These are phyloP conservation scores for Macrobrachium rosenbergii DNA, from an alignment of 1,140 invertebrate genomes.

Conservation along the genomic window DNA sequence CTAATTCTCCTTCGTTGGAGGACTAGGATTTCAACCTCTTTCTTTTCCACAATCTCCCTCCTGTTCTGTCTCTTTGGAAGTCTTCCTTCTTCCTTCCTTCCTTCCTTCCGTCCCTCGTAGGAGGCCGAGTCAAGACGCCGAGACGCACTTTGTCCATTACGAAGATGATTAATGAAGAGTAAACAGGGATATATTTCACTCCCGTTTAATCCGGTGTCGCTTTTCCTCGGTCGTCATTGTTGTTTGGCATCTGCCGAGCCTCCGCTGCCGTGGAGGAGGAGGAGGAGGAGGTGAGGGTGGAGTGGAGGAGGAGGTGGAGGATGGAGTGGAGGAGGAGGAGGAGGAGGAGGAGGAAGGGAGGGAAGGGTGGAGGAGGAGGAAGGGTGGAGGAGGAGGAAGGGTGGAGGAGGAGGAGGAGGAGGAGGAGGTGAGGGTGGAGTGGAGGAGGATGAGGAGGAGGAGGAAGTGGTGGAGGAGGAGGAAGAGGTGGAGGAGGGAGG, in stretches of 20 bases:
- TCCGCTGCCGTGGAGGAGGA: background rate
- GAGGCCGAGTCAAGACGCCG: background rate
- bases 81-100: background rate
- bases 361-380: background rate
- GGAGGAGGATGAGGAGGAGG: too few relatives aligned
- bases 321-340: conserved; percentile 11
- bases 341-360: background rate
- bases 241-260: background rate
- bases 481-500: too few relatives aligned
- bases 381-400: conserved; percentile 1
- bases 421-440: too few relatives aligned
- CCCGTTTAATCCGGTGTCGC: conserved; percentile 10
- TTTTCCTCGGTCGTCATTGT: background rate
- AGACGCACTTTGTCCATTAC: conserved; percentile 2
- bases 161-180: conserved; percentile 31
- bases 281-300: background rate
- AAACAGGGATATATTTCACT: conserved; percentile 31
- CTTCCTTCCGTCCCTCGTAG: background rate
- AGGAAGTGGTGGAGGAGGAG: too few relatives aligned
- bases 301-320: background rate
- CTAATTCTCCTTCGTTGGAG: background rate
- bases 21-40: background rate
- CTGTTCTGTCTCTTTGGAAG: background rate
- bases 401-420: too few relatives aligned
- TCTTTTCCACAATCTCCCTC: background rate